Conservation (phyloP, 2,113 vertebrate species). For the Montifringilla adamsi region DNA sequence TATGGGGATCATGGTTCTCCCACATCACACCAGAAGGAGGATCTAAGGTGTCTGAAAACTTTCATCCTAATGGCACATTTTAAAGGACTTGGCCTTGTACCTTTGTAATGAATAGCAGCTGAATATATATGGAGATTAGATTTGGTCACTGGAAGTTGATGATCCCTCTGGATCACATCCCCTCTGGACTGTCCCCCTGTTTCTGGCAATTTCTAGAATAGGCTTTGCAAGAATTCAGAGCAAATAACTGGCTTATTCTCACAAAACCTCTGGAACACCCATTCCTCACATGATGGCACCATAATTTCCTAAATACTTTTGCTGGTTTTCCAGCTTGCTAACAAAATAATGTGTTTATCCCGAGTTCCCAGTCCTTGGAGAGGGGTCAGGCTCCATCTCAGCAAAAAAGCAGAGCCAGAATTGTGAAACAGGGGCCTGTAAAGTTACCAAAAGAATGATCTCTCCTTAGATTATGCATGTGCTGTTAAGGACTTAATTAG, state of each 20-base stretch:
- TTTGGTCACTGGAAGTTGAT: neutral
- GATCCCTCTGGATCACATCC: neutral
- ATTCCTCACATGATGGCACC: neutral
- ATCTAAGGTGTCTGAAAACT: neutral
- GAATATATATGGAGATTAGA: neutral
- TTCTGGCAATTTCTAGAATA: neutral
- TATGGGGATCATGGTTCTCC: neutral
- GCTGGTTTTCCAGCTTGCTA: neutral
- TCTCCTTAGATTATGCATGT: neutral
- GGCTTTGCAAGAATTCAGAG: neutral
- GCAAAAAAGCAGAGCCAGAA: neutral
- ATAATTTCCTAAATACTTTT: neutral
- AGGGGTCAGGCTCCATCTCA: neutral
- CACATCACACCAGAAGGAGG: rapidly evolving
- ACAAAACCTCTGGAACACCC: neutral
- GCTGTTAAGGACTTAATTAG: neutral
- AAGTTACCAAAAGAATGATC: neutral
- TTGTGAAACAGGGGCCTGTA: neutral
- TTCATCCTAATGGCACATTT: neutral
- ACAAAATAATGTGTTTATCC: neutral
- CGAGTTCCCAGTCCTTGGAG: neutral
- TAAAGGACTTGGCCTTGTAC: neutral
- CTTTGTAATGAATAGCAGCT: neutral
- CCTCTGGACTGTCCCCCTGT: neutral
- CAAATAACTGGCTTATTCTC: neutral